phyloP scores from a whole-genome alignment of 1,140 invertebrate genomes.

The Ditylenchus dipsaci region DNA sequence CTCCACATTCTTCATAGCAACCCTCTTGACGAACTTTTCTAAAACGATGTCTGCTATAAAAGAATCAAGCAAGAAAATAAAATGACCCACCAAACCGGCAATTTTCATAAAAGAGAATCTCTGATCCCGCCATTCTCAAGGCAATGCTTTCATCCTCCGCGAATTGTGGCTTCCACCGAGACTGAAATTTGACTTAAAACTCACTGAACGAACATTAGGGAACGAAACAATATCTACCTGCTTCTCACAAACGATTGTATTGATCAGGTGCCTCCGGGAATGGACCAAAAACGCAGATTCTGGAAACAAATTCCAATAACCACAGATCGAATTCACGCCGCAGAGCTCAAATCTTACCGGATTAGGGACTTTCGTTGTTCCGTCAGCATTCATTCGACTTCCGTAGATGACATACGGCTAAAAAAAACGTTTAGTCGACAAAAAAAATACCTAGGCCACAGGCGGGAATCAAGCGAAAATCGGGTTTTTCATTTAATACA shows the following conservation, averaged over 20 bases:
- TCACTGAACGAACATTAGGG: background rate
- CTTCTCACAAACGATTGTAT: slow-evolving; percentile 41
- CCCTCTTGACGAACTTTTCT: slow-evolving; percentile 43
- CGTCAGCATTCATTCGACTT: slow-evolving; percentile 26
- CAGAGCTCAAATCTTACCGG: slow-evolving; percentile 16
- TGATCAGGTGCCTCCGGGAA: slow-evolving; percentile 35
- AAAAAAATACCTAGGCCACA: slow-evolving; percentile 10
- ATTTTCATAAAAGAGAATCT: slow-evolving; percentile 46
- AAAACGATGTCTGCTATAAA: slow-evolving; percentile 2
- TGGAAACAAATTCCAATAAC: background rate
- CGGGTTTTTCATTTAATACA: no score
- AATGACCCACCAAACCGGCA: slow-evolving; percentile 39
- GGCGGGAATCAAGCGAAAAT: no score
- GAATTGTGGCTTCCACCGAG: slow-evolving; percentile 46
- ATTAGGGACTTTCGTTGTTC: slow-evolving; percentile 26
- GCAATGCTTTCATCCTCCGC: slow-evolving; percentile 46
- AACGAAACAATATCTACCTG: slow-evolving; percentile 20
- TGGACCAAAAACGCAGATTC: slow-evolving; percentile 47
- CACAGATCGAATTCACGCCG: background rate
- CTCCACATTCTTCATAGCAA: slow-evolving; percentile 38
- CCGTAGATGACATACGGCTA: slow-evolving; percentile 40
- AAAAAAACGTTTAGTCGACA: no score
- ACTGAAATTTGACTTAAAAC: slow-evolving; percentile 6
- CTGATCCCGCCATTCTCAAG: slow-evolving; percentile 42
- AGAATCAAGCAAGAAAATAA: background rate